Conservation (phyloP, 2,797 vertebrate species). For the Hoplostethus mediterraneus region DNA sequence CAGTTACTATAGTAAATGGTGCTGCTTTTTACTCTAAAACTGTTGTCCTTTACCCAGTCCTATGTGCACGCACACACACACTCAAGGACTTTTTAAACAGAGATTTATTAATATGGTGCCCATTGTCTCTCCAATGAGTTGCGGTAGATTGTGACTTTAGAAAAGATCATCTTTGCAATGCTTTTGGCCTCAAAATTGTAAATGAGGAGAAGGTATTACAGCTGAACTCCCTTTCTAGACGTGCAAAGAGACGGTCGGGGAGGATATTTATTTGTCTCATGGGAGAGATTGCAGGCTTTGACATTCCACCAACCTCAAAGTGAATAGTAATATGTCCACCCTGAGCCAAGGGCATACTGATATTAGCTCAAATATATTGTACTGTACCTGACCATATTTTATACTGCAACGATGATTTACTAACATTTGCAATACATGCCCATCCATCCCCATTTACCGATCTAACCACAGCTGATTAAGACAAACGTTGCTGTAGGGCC, state of each 20-base stretch:
- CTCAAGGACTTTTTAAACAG: conserved; percentile 85
- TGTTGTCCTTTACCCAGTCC: conserved; percentile 83
- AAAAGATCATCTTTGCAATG: conserved; percentile 80
- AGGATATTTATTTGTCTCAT: conserved; percentile 23
- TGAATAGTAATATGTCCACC: conserved; percentile 49
- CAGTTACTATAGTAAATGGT: conserved; percentile 87
- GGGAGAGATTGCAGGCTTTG: conserved; percentile 58
- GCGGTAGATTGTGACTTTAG: conserved; percentile 78
- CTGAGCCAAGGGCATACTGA: conserved; percentile 64
- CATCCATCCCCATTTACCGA: conserved; percentile 44
- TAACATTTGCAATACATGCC: conserved; percentile 30
- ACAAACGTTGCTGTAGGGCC: conserved; percentile 20
- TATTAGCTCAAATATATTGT: conserved; percentile 38
- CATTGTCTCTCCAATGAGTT: conserved; percentile 74
- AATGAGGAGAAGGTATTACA: conserved; percentile 61
- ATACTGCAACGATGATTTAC: conserved; percentile 21
- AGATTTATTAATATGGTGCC: conserved; percentile 83
- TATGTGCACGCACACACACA: conserved; percentile 80
- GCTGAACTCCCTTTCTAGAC: conserved; percentile 36
- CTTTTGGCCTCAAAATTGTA: conserved; percentile 59
- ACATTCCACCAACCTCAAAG: conserved; percentile 66
- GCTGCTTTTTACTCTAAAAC: conserved; percentile 89
- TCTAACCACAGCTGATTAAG: conserved; percentile 40
- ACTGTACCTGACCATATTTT: conserved; percentile 45
- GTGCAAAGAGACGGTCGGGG: conserved; percentile 40